Conservation (phyloP, 2,797 vertebrate genomes). For the Crocidura indochinensis region DNA sequence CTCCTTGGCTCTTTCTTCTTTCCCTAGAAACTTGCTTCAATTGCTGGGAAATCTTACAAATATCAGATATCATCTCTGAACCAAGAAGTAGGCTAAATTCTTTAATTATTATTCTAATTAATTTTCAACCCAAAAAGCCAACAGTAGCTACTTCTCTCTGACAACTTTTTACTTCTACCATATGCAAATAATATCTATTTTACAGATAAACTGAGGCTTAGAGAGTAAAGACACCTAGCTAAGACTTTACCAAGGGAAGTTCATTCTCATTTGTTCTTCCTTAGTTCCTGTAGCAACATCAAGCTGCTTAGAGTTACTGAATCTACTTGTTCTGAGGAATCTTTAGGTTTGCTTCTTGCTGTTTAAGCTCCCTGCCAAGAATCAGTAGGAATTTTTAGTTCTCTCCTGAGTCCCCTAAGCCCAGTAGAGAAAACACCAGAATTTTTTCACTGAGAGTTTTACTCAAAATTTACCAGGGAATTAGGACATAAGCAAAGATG, state of each 20-base stretch:
- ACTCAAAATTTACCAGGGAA: background rate
- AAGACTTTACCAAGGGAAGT: too few relatives aligned
- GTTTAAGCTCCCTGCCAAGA: background rate
- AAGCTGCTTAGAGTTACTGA: background rate
- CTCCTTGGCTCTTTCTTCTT: background rate
- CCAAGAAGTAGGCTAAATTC: background rate
- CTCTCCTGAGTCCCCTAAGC: background rate
- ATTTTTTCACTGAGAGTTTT: slow-evolving; percentile 14
- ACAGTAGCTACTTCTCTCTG: background rate
- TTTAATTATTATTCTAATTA: background rate
- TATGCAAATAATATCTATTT: background rate
- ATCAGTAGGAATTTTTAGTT: background rate
- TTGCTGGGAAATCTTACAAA: background rate
- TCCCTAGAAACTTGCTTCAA: too few relatives aligned
- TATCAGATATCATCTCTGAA: background rate
- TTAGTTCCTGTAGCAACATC: background rate
- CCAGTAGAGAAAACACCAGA: background rate
- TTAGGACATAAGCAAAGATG: too few relatives aligned
- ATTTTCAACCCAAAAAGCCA: background rate
- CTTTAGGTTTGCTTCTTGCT: background rate
- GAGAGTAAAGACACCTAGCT: too few relatives aligned
- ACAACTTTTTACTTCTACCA: background rate
- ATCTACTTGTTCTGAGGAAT: background rate
- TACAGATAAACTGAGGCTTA: background rate
- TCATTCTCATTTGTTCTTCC: background rate